Base-by-base conservation (phyloP, 1,140 invertebrate genomes). In the Drosophila simulans region DNA sequence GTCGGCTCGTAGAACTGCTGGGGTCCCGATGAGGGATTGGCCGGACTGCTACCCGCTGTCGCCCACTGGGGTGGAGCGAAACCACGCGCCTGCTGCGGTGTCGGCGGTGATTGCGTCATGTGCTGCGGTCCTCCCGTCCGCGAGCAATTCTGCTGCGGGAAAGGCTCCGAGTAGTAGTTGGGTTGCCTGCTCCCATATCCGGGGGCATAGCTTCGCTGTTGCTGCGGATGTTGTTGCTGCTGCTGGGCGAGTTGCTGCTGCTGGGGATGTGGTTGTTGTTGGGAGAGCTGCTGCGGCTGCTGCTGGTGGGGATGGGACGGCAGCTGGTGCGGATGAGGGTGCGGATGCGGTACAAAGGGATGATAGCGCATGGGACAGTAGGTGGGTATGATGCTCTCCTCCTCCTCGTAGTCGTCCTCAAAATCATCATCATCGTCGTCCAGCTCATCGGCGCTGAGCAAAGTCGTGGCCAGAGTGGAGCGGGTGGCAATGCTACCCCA, bases 351-450 rank as follows among this genome's bases (percentile, higher is more conserved):
- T 37, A 89, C 65, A 76, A 91, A 86, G 34, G 86, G 74, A 72
- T 91, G 90, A 53, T 91, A 92, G 7, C 90, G 75, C 53, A 92
- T 69, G 25, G 91, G 86, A 48, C 88, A 92, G 54, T 92, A 92
- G 52, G 91, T 92, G 57, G 91, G 89, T 76, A 92, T 92, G 45
- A 92, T 92, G 70, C 91, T 92, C 56, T 92, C 92, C 55, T 93
- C 92, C 71, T 93, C 92, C 70, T 92, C 92, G 54, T 94, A 92
- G 40, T 94, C 93, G 66, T 94, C 94, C 49, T 94, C 93, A 31
- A 94, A 94, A 58, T 94, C 93, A 66, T 94, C 93, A 34, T 94
- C 93, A 53, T 94, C 93, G 52, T 93, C 93, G 54, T 92, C 92
- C 57, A 92, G 46, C 53, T 93, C 93, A 60, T 93, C 93, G 37